These are phyloP conservation scores for Drosophila lutescens DNA, from an alignment of 2,888 invertebrate genomes.

Conservation along the genomic window DNA sequence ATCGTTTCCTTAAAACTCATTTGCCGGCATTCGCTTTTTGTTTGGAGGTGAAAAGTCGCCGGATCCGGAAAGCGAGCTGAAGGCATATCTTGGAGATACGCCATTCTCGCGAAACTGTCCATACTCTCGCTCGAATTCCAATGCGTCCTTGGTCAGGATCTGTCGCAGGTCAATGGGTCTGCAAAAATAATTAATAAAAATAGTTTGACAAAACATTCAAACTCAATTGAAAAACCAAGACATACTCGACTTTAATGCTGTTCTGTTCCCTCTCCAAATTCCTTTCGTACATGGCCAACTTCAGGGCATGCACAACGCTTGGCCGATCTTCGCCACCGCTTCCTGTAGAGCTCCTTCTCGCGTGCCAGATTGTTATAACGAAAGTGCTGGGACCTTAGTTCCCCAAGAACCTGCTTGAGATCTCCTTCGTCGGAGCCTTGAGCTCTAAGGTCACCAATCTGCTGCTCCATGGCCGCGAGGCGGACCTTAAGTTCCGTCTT, in stretches of 20 bases:
- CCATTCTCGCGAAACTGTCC: conserved; percentile 46
- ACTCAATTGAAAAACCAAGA: not conserved
- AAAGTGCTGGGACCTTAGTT: conserved; percentile 85
- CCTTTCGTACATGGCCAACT: conserved; percentile 74
- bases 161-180: conserved; percentile 52
- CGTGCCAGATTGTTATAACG: conserved; percentile 87
- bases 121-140: conserved; percentile 65
- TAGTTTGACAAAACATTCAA: too few species aligned
- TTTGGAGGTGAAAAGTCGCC: conserved; percentile 16
- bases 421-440: conserved; percentile 84
- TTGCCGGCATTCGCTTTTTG: not conserved
- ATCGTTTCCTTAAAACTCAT: not conserved
- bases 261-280: conserved; percentile 19
- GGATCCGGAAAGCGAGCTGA: not conserved
- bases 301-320: conserved; percentile 88
- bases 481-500: conserved; percentile 77
- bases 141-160: conserved; percentile 49
- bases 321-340: conserved; percentile 89
- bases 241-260: conserved; percentile 2
- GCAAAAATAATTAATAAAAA: not conserved
- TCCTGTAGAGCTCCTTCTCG: conserved; percentile 90
- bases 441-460: conserved; percentile 47
- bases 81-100: not conserved
- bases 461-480: conserved; percentile 66
- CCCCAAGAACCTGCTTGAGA: conserved; percentile 87